Base-by-base conservation (phyloP, 37 sponge, comb jelly and placozoan species). In the Lycopodina hypogea region DNA sequence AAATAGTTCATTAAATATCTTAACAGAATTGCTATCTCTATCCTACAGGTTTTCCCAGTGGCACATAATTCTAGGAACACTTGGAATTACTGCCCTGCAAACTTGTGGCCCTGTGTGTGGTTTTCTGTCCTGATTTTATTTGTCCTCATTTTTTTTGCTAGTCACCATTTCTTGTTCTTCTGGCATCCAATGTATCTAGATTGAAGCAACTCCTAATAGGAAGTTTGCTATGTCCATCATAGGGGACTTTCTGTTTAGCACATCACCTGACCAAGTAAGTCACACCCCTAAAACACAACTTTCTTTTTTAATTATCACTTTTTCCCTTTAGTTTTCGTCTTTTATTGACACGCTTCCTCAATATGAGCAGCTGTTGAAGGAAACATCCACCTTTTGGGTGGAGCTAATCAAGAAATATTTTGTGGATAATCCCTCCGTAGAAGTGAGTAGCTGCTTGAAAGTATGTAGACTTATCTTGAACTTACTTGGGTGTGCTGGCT, bases 201-300 rank as follows among this genome's bases (percentile, higher is more conserved):
- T 90, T 33, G 96, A 96, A 72, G 85, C 83, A 12, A 21, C 7
- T 29, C 89, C 89, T 33, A 82, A 94, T 30, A 29, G 81, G 24
- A 77, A 74, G 76, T 82, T 94, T 77, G 88, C 95, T 23, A 83
- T 87, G 63, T 29, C 72, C 29, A 42, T 82, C 42, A 94, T 94
- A 72, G 95, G 92, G 6, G 95, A 94, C 76, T 94, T 94, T 55
- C 76, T 94, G 24, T 94, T 89, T 42, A 48, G 68, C 8, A 53
- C 75, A 40, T 38, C 79, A 11, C 65, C 90, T 6, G 82, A 75
- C 0, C 80, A 91, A 41, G 84, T 91, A 4, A 71, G 79, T n/a
- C 35, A 28, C 66, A 14, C 26, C 59, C 21, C 9, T 9, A 45
- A 45, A 12, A 3, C 59, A 58, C 59, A 21, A 8, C 59, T 19